Evolutionary conservation across 2,888 invertebrate genomes (phyloP).

Genomic region (Chaitophorus viminalis): DNA sequence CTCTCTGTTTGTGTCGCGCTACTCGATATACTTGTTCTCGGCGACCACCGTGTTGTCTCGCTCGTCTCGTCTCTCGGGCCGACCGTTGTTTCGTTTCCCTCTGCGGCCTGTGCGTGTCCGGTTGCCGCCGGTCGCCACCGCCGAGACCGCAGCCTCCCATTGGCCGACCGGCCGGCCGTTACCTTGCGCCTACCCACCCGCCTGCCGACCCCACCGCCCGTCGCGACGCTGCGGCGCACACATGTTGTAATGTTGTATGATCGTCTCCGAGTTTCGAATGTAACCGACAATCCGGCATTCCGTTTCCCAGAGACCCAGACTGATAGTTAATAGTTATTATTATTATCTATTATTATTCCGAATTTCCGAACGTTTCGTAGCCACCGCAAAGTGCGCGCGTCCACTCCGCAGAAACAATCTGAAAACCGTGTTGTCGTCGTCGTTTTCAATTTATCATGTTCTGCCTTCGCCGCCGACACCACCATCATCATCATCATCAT

Average conservation of each 20-base stretch:
- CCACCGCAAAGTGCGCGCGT: background rate
- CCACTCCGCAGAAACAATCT: background rate
- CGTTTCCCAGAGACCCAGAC: background rate
- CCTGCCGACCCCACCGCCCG: background rate
- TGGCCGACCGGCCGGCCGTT: constrained; percentile 42
- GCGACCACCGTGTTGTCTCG: background rate
- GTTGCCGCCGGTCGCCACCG: constrained; percentile 30
- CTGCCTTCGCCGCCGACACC: background rate
- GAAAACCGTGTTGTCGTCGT: background rate
- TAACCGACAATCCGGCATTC: constrained; percentile 50
- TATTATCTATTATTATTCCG: background rate
- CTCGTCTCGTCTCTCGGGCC: background rate
- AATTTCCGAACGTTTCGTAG: no score
- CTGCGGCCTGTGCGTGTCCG: constrained; percentile 45
- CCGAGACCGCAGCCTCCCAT: constrained; percentile 43
- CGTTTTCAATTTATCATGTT: no score
- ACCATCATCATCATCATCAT: background rate
- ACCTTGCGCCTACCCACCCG: constrained; percentile 7
- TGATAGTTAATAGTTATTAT: no score
- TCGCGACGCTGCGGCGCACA: background rate
- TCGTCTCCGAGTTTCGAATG: constrained; percentile 40
- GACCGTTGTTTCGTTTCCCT: background rate
- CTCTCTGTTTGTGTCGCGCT: no score
- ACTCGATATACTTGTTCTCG: no score
- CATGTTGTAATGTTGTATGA: background rate